Percentiles rank a stretch among this genome's conserved stretches.
Evolutionary conservation across 2,888 invertebrate genomes (phyloP).

Genomic region (Portevinia maculata): DNA sequence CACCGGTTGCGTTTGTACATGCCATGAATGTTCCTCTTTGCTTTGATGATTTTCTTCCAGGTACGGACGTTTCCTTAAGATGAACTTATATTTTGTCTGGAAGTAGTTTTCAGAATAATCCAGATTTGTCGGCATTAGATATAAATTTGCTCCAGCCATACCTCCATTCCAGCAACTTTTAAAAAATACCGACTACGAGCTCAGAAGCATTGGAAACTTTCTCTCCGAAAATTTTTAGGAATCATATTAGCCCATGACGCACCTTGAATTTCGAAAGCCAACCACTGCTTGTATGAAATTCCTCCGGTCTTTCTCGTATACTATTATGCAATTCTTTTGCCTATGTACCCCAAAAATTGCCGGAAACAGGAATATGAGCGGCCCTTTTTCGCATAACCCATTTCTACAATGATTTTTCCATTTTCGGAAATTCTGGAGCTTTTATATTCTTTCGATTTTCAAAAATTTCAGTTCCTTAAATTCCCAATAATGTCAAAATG

Average conservation of each 20-base stretch:
- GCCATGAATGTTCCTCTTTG: conserved; percentile 18
- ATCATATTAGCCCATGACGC: neutral
- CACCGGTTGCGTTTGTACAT: neutral
- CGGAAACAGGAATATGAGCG: too few relatives aligned
- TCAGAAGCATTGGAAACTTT: neutral
- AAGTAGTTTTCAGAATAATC: conserved; percentile 8
- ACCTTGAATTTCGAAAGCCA: neutral
- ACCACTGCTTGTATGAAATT: neutral
- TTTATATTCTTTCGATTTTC: too few relatives aligned
- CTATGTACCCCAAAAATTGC: too few relatives aligned
- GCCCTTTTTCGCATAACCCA: too few relatives aligned
- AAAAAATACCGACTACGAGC: neutral
- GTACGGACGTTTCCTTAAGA: neutral
- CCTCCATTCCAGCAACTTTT: neutral
- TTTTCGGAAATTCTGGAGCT: too few relatives aligned
- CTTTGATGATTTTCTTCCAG: conserved; percentile 1
- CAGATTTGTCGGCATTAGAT: conserved; percentile 1
- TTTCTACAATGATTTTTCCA: too few relatives aligned
- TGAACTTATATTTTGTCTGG: conserved; percentile 6
- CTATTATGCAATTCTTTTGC: too few relatives aligned
- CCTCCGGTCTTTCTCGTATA: too few relatives aligned
- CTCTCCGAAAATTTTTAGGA: neutral
- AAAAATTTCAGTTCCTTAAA: too few relatives aligned
- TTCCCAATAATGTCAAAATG: too few relatives aligned
- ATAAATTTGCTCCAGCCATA: conserved; percentile 21